Evolutionary conservation across 2,888 invertebrate genomes (phyloP).

Genomic region (Seira ritae): DNA sequence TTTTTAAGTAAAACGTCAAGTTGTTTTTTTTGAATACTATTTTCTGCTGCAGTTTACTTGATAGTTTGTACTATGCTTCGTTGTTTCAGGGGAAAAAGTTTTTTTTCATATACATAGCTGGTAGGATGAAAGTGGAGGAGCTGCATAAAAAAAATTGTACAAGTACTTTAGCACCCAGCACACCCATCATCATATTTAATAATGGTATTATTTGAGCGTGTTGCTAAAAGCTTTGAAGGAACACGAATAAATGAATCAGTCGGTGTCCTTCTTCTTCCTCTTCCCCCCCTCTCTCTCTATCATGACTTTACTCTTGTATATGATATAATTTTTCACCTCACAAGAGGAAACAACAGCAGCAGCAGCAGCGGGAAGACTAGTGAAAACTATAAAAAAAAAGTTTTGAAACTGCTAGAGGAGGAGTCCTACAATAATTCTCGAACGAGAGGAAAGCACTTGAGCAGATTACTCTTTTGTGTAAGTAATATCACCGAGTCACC

Average conservation of each 20-base stretch:
- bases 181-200: slow-evolving; percentile 17
- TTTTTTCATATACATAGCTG: too few species aligned
- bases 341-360: slow-evolving; percentile 3
- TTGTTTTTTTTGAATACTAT: too few species aligned
- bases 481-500: slow-evolving; percentile 20
- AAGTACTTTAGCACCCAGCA: not conserved
- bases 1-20: too few species aligned
- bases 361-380: not conserved
- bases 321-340: too few species aligned
- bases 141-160: slow-evolving; percentile 12
- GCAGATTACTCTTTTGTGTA: slow-evolving; percentile 42
- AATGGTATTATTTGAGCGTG: slow-evolving; percentile 14
- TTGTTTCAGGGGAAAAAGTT: not conserved
- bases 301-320: not conserved
- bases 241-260: slow-evolving; percentile 22
- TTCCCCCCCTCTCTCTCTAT: not conserved
- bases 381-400: slow-evolving; percentile 41
- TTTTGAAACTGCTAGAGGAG: slow-evolving; percentile 41
- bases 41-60: slow-evolving; percentile 6
- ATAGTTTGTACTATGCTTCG: not conserved
- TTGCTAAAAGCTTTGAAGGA: slow-evolving; percentile 18
- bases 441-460: slow-evolving; percentile 48
- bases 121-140: not conserved
- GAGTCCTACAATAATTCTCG: slow-evolving; percentile 53
- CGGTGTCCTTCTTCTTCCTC: slow-evolving; percentile 28